Base-by-base conservation (phyloP, 2,797 vertebrate species). In the Artibeus lituratus region DNA sequence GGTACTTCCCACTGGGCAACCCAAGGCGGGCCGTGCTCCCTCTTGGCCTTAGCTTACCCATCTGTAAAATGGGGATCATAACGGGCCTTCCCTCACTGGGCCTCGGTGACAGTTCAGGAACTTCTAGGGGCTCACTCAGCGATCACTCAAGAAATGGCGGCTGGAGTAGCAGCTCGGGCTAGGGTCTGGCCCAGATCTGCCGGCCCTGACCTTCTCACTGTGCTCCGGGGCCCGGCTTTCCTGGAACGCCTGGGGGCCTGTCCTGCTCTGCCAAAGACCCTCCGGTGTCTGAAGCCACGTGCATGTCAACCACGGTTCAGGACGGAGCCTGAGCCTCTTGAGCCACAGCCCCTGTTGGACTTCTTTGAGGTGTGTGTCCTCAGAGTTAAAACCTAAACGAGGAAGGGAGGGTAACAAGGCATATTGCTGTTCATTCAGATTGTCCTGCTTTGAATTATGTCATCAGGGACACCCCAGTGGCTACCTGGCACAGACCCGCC, bases 361-460 rank as follows among this genome's bases (percentile, higher is more conserved):
- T 97, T 97, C 98, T 98, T 94, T 97, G 94, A 96, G 94, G 83
- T 84, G 82, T 94, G 86, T 67, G 91, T 96, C 91, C 97, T 97
- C 97, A 95, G 98, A 96, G 83, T 24, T 80, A 89, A 97, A 98
- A 97, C 92, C 96, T 94, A 97, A 97, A 97, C 96, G 96, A 96
- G 57, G 86, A 95, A 86, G 93, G 94, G 93, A 96, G 91, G 96
- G 96, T 91, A 96, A 97, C 94, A 92, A 96, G 72, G 22, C 16
- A 7, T 78, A 35, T 72, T 80, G 21, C 55, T 53, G 53, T 82
- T n/a, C 59, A 32, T 51, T 70, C 5, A 2, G n/a, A 37, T 53
- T 74, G 94, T 90, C 96, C 78, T 92, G 95, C 78, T 70, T 69
- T n/a, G 53, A 44, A 44, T 18, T 39, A 15, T 53, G 39, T 59